Conservation (phyloP, 2,797 vertebrate species). For the Phrynocephalus guinanensis region DNA sequence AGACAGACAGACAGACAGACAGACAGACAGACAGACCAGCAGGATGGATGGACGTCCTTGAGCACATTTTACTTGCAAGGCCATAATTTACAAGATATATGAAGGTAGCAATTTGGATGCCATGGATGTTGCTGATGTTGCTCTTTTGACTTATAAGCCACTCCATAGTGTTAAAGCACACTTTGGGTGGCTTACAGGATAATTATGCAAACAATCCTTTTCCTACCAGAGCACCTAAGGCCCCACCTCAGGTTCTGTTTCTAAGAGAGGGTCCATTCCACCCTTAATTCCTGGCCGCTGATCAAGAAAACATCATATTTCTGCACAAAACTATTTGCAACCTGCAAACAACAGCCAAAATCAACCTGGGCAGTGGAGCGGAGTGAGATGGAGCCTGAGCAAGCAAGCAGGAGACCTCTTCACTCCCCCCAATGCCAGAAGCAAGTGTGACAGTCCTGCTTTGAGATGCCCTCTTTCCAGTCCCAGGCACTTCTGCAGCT, state of each 20-base stretch:
- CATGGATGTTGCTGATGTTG: too few relatives aligned
- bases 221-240: not conserved
- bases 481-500: not conserved
- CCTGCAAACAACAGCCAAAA: conserved; percentile 24
- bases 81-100: not conserved
- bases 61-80: too few relatives aligned
- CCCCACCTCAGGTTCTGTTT: not conserved
- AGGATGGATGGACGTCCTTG: not conserved
- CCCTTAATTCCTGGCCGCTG: conserved; percentile 14
- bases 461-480: not conserved
- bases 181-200: too few relatives aligned
- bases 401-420: conserved; percentile 5
- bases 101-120: not conserved
- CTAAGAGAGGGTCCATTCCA: conserved; percentile 10
- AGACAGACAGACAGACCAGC: not conserved
- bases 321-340: conserved; percentile 32
- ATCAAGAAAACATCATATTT: conserved; percentile 33
- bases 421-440: not conserved
- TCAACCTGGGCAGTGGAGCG: conserved; percentile 12
- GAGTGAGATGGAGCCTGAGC: not conserved
- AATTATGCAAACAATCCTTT: not conserved
- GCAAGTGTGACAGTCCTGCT: too few relatives aligned
- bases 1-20: too few relatives aligned
- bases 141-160: not conserved
- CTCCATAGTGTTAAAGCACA: not conserved